These are phyloP conservation scores for Lutraria lutraria DNA, from an alignment of 2,888 invertebrate genomes.

Conservation along the genomic window DNA sequence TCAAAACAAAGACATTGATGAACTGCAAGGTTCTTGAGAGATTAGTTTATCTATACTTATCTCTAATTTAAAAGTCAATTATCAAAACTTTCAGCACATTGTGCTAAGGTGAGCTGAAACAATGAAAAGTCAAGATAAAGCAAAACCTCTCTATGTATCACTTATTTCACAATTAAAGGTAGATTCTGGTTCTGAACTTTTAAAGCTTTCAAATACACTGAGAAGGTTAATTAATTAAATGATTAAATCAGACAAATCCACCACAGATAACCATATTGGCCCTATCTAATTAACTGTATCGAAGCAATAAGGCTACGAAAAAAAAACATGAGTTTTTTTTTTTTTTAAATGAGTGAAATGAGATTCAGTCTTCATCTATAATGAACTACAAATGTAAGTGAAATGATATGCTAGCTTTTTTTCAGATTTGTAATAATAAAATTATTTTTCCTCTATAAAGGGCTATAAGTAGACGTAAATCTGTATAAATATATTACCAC, in stretches of 20 bases:
- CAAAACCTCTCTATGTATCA: neutral
- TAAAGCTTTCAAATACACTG: neutral
- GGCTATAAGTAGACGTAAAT: too few species aligned
- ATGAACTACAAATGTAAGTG: too few species aligned
- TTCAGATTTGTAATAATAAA: too few species aligned
- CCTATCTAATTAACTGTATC: neutral
- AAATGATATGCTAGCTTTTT: too few species aligned
- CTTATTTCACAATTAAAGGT: neutral
- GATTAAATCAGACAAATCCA: neutral
- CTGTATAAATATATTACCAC: too few species aligned
- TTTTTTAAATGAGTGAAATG: too few species aligned
- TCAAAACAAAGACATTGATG: too few species aligned
- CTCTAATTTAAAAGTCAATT: neutral
- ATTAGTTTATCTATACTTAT: neutral
- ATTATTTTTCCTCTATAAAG: too few species aligned
- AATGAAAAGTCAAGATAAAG: neutral
- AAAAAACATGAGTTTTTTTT: too few species aligned
- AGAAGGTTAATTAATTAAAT: neutral
- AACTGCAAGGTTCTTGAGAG: neutral
- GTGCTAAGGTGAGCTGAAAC: neutral
- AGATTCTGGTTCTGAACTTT: neutral
- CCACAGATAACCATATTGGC: neutral
- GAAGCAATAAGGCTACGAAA: neutral
- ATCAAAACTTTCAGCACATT: neutral
- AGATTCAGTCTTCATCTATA: too few species aligned